A percentile compares a stretch with the other conserved stretches of the same genome.
phyloP scores from a whole-genome alignment of 2,113 vertebrate genomes.

The Brevimyrus niger region DNA sequence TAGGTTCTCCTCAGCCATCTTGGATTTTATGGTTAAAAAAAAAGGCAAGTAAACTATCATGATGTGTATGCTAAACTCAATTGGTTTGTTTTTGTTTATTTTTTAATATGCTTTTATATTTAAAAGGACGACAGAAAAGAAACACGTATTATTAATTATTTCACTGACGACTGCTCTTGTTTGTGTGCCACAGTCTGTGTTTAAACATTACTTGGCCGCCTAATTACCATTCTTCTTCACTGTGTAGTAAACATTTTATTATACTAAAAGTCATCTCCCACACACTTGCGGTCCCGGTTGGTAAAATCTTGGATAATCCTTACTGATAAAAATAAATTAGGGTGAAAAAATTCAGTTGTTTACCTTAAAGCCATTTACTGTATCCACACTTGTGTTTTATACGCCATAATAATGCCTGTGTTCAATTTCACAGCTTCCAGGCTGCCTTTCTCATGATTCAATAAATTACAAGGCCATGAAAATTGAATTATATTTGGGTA shows the following conservation, averaged over 20 bases:
- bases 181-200: background rate
- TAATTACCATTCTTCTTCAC: background rate
- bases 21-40: background rate
- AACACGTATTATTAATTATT: background rate
- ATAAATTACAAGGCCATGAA: conserved; percentile 41
- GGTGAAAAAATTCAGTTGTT: conserved; percentile 40
- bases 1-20: background rate
- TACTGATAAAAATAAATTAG: conserved; percentile 58
- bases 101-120: background rate
- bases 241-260: background rate
- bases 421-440: conserved; percentile 37
- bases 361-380: conserved; percentile 44
- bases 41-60: background rate
- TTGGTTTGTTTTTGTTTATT: background rate
- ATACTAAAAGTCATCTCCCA: background rate
- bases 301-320: conserved; percentile 61
- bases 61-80: background rate
- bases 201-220: background rate
- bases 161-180: background rate
- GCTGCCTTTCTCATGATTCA: conserved; percentile 48
- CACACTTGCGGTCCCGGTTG: conserved; percentile 42
- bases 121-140: background rate
- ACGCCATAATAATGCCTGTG: conserved; percentile 52
- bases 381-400: conserved; percentile 49
- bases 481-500: background rate